These are phyloP conservation scores for Muscidifurax raptorellus DNA, from an alignment of 1,140 invertebrate species.

Conservation along the genomic window DNA sequence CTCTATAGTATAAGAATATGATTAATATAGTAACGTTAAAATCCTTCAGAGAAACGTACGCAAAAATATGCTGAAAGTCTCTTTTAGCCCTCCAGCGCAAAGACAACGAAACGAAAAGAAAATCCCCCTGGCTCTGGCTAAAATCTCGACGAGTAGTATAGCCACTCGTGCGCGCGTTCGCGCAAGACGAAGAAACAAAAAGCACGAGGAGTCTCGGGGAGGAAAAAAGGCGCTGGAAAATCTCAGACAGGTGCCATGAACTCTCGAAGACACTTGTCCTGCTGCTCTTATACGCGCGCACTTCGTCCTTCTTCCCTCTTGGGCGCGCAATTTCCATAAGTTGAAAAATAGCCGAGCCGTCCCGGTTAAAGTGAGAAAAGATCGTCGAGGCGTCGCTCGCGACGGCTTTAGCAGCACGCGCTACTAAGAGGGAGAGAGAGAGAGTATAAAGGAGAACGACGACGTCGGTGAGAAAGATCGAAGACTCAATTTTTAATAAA, in stretches of 20 bases:
- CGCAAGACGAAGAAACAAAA: slow-evolving; percentile 55
- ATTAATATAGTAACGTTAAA: too few species aligned
- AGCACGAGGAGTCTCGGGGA: slow-evolving; percentile 46
- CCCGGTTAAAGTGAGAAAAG: slow-evolving; percentile 68
- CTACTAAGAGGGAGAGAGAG: background rate
- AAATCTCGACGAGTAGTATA: background rate
- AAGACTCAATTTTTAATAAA: slow-evolving; percentile 46
- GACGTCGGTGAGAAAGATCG: slow-evolving; percentile 33
- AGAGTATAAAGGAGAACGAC: background rate
- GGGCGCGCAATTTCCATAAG: slow-evolving; percentile 71
- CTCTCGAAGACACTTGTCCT: slow-evolving; percentile 49
- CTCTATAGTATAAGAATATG: too few species aligned
- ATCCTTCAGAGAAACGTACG: too few species aligned
- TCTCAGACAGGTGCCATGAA: slow-evolving; percentile 50
- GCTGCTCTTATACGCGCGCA: background rate
- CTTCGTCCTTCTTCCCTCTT: slow-evolving; percentile 29
- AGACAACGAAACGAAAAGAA: slow-evolving; percentile 51
- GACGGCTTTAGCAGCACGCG: background rate
- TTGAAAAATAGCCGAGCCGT: slow-evolving; percentile 68
- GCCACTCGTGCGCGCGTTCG: too few species aligned
- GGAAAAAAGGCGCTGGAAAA: slow-evolving; percentile 47
- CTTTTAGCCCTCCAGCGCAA: background rate
- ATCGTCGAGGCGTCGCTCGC: slow-evolving; percentile 58
- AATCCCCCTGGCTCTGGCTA: too few species aligned
- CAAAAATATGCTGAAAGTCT: too few species aligned